Evolutionary conservation across 2,113 vertebrate species (phyloP), one percentile per base, ranked within the genome.

Genomic region (Potamarius usumacintae): DNA sequence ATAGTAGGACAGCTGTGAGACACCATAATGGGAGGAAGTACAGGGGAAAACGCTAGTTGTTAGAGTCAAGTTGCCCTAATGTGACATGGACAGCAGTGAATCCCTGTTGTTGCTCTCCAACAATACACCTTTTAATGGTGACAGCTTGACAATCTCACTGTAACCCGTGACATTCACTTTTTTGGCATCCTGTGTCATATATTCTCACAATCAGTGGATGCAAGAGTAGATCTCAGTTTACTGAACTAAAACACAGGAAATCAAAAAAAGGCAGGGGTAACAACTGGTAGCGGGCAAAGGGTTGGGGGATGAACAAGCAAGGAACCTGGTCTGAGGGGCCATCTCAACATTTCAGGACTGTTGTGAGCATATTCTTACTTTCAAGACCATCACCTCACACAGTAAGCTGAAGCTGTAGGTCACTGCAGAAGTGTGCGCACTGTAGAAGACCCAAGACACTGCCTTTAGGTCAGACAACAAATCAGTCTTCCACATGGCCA

Each of bases 61-160:
- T 77, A 12, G 18, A 52, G 42, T 77, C 74, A 42, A 42, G 42
- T 42, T 42, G 42, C 22, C 20, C 74, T 52, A 77, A 52, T 50
- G 48, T 52, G 48, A 10, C 74, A 77, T 52, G 42, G 22, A 52
- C 18, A 77, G 20, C 42, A 77, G 42, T 52, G 10, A 77, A 25
- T 77, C 12, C 25, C 22, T 52, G 74, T 52, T 77, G 22, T 77
- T 53, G 11, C 22, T 55, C 52, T 53, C 22, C 50, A 55, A 55
- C 50, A 15, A 8, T 25, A 55, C 52, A 50, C 20, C 34, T 18
- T 74, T 74, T 6, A 78, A 78, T 53, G 12, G 50, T 78, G 76
- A 78, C 76, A n/a, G 76, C 25, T 78, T 55, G 50, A 53, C 48
- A 78, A 78, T 22, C 72, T 53, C 50, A n/a, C 50, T 77, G 48